phyloP scores from a whole-genome alignment of 2,888 invertebrate genomes.

The Acanthoscelides obtectus region DNA sequence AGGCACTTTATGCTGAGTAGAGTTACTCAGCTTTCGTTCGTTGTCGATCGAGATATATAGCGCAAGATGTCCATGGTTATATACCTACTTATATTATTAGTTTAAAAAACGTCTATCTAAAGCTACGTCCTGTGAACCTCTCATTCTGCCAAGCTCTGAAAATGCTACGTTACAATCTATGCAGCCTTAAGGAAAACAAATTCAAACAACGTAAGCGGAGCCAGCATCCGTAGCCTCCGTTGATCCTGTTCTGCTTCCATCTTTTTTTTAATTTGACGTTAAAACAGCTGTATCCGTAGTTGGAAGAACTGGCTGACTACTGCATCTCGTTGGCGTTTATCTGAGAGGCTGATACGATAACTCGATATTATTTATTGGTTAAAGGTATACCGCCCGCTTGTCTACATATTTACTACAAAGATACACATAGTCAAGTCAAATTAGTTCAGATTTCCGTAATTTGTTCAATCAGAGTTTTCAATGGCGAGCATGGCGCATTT shows the following conservation, averaged over 20 bases:
- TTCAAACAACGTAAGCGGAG: background rate
- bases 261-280: background rate
- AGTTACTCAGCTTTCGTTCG: too few species aligned
- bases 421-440: background rate
- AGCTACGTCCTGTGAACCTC: background rate
- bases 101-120: too few species aligned
- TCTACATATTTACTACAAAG: background rate
- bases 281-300: background rate
- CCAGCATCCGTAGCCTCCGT: background rate
- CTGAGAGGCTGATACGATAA: background rate
- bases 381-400: background rate
- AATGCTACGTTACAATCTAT: background rate
- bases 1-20: too few species aligned
- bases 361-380: background rate
- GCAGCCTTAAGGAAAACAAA: background rate
- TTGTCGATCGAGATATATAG: too few species aligned
- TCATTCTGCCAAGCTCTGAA: background rate
- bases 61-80: too few species aligned
- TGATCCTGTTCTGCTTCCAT: background rate
- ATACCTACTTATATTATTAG: too few species aligned
- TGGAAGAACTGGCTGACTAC: background rate
- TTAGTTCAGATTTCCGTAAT: too few species aligned
- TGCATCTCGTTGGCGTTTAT: too few species aligned
- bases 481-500: too few species aligned
- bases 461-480: too few species aligned